Percentiles rank a stretch among this genome's conserved stretches.
Evolutionary conservation across 2,888 invertebrate species (phyloP).

Genomic region (Diadegma fenestrale): DNA sequence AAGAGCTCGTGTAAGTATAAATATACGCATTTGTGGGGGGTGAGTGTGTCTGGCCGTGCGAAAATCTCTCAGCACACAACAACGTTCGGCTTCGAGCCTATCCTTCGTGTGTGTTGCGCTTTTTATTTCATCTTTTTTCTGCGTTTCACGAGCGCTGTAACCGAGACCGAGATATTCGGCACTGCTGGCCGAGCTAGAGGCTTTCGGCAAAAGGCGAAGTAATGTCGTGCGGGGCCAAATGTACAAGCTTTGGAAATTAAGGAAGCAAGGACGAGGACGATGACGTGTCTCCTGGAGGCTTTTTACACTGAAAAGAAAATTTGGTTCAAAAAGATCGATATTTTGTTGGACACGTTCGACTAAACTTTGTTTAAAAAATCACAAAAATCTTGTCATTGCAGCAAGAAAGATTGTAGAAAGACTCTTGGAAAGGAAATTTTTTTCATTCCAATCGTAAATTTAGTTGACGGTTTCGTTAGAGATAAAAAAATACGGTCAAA

Average conservation of each 20-base stretch:
- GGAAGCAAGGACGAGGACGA: not conserved
- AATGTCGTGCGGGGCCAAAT: constrained; percentile 8
- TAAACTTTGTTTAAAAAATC: too few relatives aligned
- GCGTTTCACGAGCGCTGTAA: not conserved
- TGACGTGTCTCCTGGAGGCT: not conserved
- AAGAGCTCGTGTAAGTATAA: constrained; percentile 12
- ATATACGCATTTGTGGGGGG: constrained; percentile 29
- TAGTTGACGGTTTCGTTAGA: too few relatives aligned
- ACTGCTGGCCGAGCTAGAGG: not conserved
- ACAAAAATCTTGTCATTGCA: too few relatives aligned
- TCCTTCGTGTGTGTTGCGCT: constrained; percentile 46
- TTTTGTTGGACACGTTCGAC: too few relatives aligned
- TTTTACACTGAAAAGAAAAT: too few relatives aligned
- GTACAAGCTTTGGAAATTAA: not conserved
- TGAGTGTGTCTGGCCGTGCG: constrained; percentile 36
- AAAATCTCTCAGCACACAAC: constrained; percentile 48
- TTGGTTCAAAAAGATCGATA: too few relatives aligned
- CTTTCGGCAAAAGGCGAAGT: constrained; percentile 2
- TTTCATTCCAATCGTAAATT: too few relatives aligned
- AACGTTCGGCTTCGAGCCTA: constrained; percentile 47
- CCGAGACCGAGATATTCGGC: not conserved
- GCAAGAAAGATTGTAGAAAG: too few relatives aligned
- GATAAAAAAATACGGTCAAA: too few relatives aligned
- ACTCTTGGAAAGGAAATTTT: too few relatives aligned
- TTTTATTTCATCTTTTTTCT: constrained; percentile 47